These are phyloP conservation scores for Protobothrops mucrosquamatus DNA, from an alignment of 2,113 vertebrate genomes.

Conservation along the genomic window DNA sequence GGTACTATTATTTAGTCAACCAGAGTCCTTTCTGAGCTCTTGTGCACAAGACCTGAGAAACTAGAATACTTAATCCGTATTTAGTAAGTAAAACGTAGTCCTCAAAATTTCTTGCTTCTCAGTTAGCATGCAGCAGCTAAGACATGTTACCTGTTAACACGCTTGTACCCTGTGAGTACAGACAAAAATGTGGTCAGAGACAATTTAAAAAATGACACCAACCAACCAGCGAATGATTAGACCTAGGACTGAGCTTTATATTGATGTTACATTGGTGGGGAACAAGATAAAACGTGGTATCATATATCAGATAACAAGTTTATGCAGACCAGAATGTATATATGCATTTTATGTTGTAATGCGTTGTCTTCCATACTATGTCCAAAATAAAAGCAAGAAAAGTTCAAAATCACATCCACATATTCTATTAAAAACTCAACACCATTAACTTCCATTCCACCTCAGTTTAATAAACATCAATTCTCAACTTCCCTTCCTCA, in stretches of 20 bases:
- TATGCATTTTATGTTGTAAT: neutral
- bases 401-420: neutral
- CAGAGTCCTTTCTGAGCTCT: neutral
- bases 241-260: neutral
- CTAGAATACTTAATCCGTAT: neutral
- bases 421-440: neutral
- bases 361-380: neutral
- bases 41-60: neutral
- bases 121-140: neutral
- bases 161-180: neutral
- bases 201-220: neutral
- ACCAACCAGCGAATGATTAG: neutral
- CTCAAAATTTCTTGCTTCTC: neutral
- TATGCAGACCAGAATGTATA: neutral
- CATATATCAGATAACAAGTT: neutral
- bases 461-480: neutral
- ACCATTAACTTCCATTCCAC: neutral
- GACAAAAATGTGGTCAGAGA: neutral
- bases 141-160: neutral
- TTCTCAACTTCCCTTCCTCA: neutral
- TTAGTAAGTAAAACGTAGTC: neutral
- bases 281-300: neutral
- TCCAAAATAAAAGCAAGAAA: neutral
- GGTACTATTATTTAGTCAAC: neutral
- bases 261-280: neutral